Evolutionary conservation across 2,113 vertebrate genomes (phyloP).

Genomic region (Setophaga kirtlandii): DNA sequence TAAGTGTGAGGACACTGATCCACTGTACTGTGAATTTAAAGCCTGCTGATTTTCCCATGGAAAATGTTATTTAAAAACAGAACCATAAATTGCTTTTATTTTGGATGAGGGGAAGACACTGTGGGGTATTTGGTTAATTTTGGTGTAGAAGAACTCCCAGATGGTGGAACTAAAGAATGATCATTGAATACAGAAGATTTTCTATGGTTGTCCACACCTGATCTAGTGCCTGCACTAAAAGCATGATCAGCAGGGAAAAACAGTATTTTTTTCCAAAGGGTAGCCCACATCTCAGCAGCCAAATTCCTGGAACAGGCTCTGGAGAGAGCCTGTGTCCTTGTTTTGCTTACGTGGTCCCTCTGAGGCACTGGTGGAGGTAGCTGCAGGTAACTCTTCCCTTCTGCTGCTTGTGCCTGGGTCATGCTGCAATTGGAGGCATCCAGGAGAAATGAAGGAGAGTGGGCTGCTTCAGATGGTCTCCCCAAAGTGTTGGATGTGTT

Average conservation of each 20-base stretch:
- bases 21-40: not conserved
- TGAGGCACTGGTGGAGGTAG: not conserved
- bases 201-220: not conserved
- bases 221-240: not conserved
- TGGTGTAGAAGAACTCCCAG: not conserved
- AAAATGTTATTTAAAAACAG: not conserved
- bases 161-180: not conserved
- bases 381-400: not conserved
- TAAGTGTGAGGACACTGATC: not conserved
- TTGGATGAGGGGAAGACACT: not conserved
- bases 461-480: not conserved
- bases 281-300: not conserved
- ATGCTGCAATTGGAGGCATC: not conserved
- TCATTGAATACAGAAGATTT: not conserved
- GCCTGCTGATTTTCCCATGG: not conserved
- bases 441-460: not conserved
- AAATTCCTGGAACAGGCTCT: not conserved
- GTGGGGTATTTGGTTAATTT: not conserved
- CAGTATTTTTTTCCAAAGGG: accelerated
- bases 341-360: accelerated
- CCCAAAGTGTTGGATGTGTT: not conserved
- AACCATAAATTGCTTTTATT: not conserved
- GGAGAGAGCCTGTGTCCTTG: not conserved
- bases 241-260: not conserved
- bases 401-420: not conserved